phyloP scores from a whole-genome alignment of 2,797 vertebrate genomes.

The Limosa lapponica region DNA sequence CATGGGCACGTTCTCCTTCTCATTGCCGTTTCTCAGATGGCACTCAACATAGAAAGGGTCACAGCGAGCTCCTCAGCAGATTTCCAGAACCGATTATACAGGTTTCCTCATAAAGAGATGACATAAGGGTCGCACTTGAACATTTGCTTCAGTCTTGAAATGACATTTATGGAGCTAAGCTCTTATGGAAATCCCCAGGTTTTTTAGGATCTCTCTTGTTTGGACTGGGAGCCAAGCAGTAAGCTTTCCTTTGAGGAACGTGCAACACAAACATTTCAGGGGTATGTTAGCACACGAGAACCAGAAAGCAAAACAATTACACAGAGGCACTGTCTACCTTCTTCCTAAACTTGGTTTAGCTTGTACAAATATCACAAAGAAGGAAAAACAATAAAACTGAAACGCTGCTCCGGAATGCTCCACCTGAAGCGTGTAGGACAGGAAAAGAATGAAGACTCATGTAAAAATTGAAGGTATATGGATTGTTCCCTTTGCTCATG shows the following conservation, averaged over 20 bases:
- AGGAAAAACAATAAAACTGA: slow-evolving; percentile 23
- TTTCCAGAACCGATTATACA: not conserved
- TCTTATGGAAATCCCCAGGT: not conserved
- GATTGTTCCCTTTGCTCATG: not conserved
- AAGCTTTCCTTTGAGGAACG: not conserved
- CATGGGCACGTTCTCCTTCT: not conserved
- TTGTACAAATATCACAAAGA: not conserved
- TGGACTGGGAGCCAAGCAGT: not conserved
- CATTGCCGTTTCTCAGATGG: not conserved
- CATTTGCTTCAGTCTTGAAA: not conserved
- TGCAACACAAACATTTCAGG: not conserved
- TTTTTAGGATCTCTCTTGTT: not conserved
- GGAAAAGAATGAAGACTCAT: not conserved
- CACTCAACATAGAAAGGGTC: not conserved
- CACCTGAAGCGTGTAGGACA: not conserved
- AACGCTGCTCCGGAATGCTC: not conserved
- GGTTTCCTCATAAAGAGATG: not conserved
- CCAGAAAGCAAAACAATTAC: not conserved
- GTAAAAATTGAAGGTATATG: not conserved
- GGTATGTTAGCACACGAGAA: not conserved
- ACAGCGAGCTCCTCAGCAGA: not conserved
- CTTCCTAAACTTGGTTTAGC: not conserved
- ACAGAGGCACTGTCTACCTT: not conserved
- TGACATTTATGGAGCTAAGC: not conserved
- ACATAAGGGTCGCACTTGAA: not conserved